Evolutionary conservation across 2,888 invertebrate genomes (phyloP).

Genomic region (Asteroscopus sphinx): DNA sequence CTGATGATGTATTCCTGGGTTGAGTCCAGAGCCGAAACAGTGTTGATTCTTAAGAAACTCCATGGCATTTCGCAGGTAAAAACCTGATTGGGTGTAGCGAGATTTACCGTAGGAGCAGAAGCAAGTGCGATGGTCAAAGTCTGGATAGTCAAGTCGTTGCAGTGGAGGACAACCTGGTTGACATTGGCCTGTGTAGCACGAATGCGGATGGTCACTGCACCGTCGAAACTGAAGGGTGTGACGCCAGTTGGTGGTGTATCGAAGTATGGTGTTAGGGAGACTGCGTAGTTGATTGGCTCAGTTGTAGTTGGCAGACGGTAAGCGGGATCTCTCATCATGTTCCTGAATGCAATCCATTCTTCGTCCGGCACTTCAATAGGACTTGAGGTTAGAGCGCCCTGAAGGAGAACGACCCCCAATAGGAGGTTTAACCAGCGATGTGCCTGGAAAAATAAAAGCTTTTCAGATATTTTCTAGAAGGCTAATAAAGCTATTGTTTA

Average conservation of each 20-base stretch:
- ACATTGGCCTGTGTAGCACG: conserved; percentile 59
- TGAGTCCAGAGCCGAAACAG: conserved; percentile 52
- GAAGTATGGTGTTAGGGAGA: conserved; percentile 87
- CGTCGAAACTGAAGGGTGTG: conserved; percentile 80
- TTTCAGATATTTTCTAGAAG: neutral
- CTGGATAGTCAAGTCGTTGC: conserved; percentile 77
- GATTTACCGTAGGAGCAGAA: conserved; percentile 31
- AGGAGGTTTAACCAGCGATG: conserved; percentile 72
- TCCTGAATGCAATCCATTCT: conserved; percentile 75
- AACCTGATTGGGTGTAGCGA: conserved; percentile 57
- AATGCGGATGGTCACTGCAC: conserved; percentile 76
- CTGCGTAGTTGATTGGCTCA: conserved; percentile 86
- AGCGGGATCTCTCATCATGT: conserved; percentile 67
- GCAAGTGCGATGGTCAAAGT: conserved; percentile 73
- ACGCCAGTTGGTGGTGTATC: conserved; percentile 52
- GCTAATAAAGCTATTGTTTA: neutral
- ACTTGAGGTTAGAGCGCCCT: conserved; percentile 70
- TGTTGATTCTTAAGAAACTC: conserved; percentile 73
- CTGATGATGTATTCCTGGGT: conserved; percentile 89
- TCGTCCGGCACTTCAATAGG: conserved; percentile 76
- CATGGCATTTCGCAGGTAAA: conserved; percentile 70
- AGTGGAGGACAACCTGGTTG: conserved; percentile 77
- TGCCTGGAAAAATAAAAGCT: conserved; percentile 61
- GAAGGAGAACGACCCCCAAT: conserved; percentile 70
- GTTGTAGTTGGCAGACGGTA: conserved; percentile 86